Percentiles rank a stretch among this genome's conserved stretches.
phyloP scores from a whole-genome alignment of 2,888 invertebrate species.

The Volucella bombylans region DNA sequence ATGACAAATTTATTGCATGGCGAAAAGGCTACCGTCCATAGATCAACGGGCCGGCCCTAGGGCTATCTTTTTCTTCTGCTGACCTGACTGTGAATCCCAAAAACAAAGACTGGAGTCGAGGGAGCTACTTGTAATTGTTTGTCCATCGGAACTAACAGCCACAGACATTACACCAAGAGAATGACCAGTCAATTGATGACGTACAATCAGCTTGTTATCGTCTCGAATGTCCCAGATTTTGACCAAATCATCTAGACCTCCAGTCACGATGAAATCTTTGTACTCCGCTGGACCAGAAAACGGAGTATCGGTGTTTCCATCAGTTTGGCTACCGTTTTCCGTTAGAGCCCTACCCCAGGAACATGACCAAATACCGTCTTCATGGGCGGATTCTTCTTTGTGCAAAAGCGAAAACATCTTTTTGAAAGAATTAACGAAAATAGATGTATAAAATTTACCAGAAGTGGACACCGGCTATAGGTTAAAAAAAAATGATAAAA shows the following conservation, averaged over 20 bases:
- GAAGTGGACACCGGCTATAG: neutral
- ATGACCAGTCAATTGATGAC: slow-evolving; percentile 94
- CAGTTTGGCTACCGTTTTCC: slow-evolving; percentile 84
- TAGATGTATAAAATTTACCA: too few species aligned
- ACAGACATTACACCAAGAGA: slow-evolving; percentile 97
- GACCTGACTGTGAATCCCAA: slow-evolving; percentile 94
- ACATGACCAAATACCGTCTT: slow-evolving; percentile 97
- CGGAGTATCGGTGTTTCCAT: slow-evolving; percentile 83
- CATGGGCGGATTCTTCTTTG: slow-evolving; percentile 93
- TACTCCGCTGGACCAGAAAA: slow-evolving; percentile 70
- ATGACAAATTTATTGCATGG: slow-evolving; percentile 96
- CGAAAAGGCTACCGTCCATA: slow-evolving; percentile 98
- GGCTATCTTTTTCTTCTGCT: slow-evolving; percentile 92
- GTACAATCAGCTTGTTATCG: slow-evolving; percentile 87
- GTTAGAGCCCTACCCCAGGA: slow-evolving; percentile 90
- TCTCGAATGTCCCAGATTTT: slow-evolving; percentile 94
- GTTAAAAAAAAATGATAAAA: slow-evolving; percentile 25
- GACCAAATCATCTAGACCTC: slow-evolving; percentile 95
- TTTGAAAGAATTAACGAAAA: too few species aligned
- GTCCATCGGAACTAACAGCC: slow-evolving; percentile 94
- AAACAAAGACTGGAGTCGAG: slow-evolving; percentile 95
- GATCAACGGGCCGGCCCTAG: slow-evolving; percentile 96
- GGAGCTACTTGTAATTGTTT: slow-evolving; percentile 94
- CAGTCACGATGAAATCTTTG: slow-evolving; percentile 88
- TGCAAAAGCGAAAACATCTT: slow-evolving; percentile 84